These are phyloP conservation scores for Sebastiscus tertius DNA, from an alignment of 2,797 vertebrate genomes.

Conservation along the genomic window DNA sequence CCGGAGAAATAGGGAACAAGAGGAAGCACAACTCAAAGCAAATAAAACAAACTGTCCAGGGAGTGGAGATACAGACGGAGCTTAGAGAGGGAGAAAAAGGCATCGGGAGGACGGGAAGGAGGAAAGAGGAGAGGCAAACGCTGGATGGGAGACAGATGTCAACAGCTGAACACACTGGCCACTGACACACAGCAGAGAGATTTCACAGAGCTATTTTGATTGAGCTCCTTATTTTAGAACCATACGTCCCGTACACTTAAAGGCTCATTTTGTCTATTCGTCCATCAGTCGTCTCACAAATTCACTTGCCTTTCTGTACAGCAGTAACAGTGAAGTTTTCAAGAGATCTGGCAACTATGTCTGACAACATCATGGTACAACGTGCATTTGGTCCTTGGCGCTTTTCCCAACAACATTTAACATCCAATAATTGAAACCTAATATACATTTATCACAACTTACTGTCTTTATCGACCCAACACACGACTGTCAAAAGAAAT, in stretches of 20 bases:
- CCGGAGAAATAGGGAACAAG: conserved; percentile 8
- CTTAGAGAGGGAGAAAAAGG: background rate
- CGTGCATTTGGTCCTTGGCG: background rate
- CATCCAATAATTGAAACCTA: background rate
- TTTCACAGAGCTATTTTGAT: conserved; percentile 77
- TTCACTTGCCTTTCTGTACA: background rate
- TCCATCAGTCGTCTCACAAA: conserved; percentile 37
- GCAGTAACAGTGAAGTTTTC: background rate
- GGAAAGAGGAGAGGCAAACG: conserved; percentile 27
- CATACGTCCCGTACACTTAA: conserved; percentile 33
- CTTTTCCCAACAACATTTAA: background rate
- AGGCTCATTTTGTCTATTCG: conserved; percentile 49
- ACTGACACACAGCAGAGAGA: conserved; percentile 57
- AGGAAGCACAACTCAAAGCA: conserved; percentile 17
- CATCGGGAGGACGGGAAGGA: conserved; percentile 13
- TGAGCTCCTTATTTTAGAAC: conserved; percentile 71
- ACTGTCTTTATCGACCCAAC: background rate
- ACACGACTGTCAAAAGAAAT: background rate
- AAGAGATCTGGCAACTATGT: background rate
- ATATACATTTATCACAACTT: background rate
- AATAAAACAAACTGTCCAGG: conserved; percentile 2
- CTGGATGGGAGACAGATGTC: conserved; percentile 58
- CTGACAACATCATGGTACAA: background rate
- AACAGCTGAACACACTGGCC: conserved; percentile 78
- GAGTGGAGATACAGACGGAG: conserved; percentile 20